Evolutionary conservation across 2,797 vertebrate species (phyloP), one percentile per base, ranked within the genome.

Genomic region (Scyliorhinus canicula): DNA sequence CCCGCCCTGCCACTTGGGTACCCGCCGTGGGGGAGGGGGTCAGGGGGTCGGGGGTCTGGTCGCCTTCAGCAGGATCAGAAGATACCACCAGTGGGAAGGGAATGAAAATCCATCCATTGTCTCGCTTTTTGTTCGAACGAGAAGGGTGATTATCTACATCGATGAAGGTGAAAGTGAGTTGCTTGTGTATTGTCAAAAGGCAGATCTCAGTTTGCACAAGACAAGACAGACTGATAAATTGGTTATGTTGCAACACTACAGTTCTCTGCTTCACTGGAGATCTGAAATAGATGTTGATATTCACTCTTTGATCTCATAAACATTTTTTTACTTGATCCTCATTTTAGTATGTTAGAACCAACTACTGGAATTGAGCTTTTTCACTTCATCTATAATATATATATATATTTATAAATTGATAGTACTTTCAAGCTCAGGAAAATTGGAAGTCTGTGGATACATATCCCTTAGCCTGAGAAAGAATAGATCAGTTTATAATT

Each of bases 251-350:
- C 31, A 12, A 74, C 55, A 71, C 16, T 28, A 71, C 19, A 52
- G 28, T 31, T 71, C 67, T 93, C 69, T 93, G 31, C 47, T 71
- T 93, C 67, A 93, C 44, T 71, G 52, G 28, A 69, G 67, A 52
- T 71, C 93, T 93, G 67, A 67, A 2, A 26, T 71, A 31, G 26
- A 50, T 50, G 40, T 52, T 93, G 14, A 52, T 50, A 44, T 28
- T 93, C 47, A 28, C 47, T 19, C 93, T 69, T 93, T 93, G 93
- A 93, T 93, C 93, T 74, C 55, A 21, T 71, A 28, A 71, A 50
- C n/a, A 74, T 47, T 74, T 44, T 52, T 93, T 93, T 44, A 74
- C 67, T 93, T 52, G 47, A 71, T 8, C n/a, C 93, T 71, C 0
- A 16, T 71, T 93, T 93, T 65, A 69, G 5, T 52, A 47, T 93